Percentiles rank a stretch among this genome's conserved stretches.
Conservation (phyloP, 2,113 vertebrate genomes). For the Onychorhynchus coronatus region DNA sequence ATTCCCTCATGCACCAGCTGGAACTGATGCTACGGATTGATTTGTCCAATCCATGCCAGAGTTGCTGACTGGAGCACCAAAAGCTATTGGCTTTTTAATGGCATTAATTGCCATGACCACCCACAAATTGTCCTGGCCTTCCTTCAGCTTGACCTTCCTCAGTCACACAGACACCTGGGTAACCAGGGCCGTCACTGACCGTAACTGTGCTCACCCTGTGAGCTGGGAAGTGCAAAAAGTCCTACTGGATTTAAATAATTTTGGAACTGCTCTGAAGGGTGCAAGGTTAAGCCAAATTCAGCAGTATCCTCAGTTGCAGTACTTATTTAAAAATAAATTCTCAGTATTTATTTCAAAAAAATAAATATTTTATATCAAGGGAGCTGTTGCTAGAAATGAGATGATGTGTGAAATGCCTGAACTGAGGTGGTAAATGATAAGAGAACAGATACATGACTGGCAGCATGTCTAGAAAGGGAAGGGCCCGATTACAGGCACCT, state of each 20-base stretch:
- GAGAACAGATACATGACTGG: slow-evolving; percentile 1
- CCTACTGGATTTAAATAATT: not conserved
- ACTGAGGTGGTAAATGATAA: not conserved
- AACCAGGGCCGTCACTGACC: not conserved
- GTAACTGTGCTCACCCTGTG: not conserved
- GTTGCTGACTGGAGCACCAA: not conserved
- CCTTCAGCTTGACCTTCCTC: not conserved
- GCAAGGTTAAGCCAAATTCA: not conserved
- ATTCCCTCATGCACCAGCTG: not conserved
- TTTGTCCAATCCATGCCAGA: not conserved
- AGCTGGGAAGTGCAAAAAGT: not conserved
- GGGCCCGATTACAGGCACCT: not conserved
- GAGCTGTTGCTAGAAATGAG: slow-evolving; percentile 22
- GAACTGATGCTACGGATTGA: not conserved
- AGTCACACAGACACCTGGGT: not conserved
- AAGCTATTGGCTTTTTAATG: not conserved
- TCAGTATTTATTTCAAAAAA: not conserved
- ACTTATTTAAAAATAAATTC: not conserved
- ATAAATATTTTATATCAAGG: not conserved
- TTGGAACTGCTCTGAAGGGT: not conserved
- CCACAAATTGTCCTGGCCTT: not conserved
- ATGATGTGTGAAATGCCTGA: slow-evolving; percentile 8
- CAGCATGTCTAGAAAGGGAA: not conserved
- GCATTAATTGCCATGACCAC: not conserved
- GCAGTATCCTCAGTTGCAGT: not conserved